Evolutionary conservation across 1,140 invertebrate genomes (phyloP).

Genomic region (Drosophila ohnishii): DNA sequence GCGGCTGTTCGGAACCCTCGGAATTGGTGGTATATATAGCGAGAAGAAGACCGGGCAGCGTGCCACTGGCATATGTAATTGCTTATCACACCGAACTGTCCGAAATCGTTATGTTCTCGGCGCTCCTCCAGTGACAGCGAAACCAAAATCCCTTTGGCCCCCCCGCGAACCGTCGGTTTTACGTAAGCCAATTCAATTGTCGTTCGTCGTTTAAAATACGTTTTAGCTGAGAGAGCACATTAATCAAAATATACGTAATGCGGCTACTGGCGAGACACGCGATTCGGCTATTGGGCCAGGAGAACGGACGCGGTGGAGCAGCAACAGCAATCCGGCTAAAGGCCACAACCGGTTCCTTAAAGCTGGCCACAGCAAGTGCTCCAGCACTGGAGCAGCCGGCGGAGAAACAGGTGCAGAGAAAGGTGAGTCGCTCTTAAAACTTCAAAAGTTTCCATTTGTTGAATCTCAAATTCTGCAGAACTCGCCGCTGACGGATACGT

Average conservation of each 20-base stretch:
- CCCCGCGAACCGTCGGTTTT: slow-evolving; percentile 47
- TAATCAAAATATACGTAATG: slow-evolving; percentile 56
- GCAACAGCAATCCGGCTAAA: slow-evolving; percentile 39
- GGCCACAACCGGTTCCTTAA: slow-evolving; percentile 66
- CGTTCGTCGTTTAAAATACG: slow-evolving; percentile 11
- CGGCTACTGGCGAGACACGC: slow-evolving; percentile 56
- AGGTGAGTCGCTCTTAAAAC: slow-evolving; percentile 30
- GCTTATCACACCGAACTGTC: slow-evolving; percentile 61
- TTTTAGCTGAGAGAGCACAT: slow-evolving; percentile 22
- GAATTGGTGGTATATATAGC: slow-evolving; percentile 1
- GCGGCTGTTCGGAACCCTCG: slow-evolving; percentile 27
- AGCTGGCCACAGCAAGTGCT: slow-evolving; percentile 52
- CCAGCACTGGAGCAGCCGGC: slow-evolving; percentile 46
- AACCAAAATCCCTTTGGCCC: slow-evolving; percentile 23
- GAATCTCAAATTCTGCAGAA: slow-evolving; percentile 25
- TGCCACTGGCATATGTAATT: slow-evolving; percentile 51
- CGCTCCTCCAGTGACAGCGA: slow-evolving; percentile 33
- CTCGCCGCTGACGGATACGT: slow-evolving; percentile 88
- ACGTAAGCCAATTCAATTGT: slow-evolving; percentile 54
- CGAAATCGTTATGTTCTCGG: slow-evolving; percentile 52
- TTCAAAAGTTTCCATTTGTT: not conserved
- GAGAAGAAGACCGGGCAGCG: not conserved
- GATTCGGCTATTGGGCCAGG: slow-evolving; percentile 49
- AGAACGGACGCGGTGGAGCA: slow-evolving; percentile 12
- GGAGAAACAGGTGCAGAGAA: slow-evolving; percentile 40